phyloP scores from a whole-genome alignment of 2,113 vertebrate genomes.

The Circaetus gallicus region DNA sequence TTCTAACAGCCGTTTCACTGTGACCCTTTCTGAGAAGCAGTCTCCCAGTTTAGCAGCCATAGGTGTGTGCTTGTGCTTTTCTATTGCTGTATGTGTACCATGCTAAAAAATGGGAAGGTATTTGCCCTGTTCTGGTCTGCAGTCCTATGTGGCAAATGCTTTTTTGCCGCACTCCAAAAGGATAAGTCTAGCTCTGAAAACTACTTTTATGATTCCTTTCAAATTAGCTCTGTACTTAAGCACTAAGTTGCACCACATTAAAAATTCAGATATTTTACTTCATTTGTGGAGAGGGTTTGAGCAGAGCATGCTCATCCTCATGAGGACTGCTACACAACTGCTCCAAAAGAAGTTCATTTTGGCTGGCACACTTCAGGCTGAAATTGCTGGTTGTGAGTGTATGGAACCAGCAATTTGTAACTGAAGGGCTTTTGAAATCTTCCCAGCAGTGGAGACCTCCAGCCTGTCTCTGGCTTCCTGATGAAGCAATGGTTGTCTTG shows the following conservation, averaged over 20 bases:
- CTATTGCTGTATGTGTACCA: accelerated
- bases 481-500: neutral
- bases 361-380: neutral
- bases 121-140: neutral
- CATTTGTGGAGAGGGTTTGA: neutral
- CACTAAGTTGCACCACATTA: neutral
- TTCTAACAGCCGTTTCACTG: neutral
- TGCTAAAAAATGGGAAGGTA: neutral
- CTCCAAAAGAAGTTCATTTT: neutral
- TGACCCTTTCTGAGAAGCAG: neutral
- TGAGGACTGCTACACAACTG: neutral
- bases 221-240: neutral
- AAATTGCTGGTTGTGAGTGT: neutral
- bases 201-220: neutral
- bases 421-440: neutral
- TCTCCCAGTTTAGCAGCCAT: neutral
- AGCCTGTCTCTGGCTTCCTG: neutral
- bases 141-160: accelerated
- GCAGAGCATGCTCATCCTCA: neutral
- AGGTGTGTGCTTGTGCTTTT: neutral
- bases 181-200: neutral
- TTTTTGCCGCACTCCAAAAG: neutral
- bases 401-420: neutral
- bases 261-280: neutral
- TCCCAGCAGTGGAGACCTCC: neutral